Base-by-base conservation (phyloP, 1,140 invertebrate species). In the Dolichoris vasculosae region DNA sequence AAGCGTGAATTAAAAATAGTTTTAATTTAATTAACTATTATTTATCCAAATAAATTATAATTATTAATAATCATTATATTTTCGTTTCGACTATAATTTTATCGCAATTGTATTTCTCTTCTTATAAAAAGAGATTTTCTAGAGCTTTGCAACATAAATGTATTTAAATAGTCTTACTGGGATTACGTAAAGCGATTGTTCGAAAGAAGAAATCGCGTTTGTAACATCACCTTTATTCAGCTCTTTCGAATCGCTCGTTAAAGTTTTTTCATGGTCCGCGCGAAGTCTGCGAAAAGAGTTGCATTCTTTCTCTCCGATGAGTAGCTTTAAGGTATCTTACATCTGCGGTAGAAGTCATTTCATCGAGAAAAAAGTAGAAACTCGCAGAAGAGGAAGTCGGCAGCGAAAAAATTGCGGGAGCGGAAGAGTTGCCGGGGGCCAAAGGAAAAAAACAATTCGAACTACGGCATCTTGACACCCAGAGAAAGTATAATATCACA, bases 401-500 rank as follows among this genome's bases (percentile, higher is more conserved):
- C 87, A 84, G 86, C 79, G 86, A 85, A 89, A 71, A 64, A 67
- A 63, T 48, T 71, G 71, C 26, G 35, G 26, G 71, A 32, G 67
- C 59, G 76, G 86, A 86, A 77, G 64, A 81, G 35, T 38, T 85
- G 88, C 59, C 30, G 67, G 55, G 48, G 55, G 51, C 59, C 55
- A 87, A 69, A 35, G 7, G 71, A 83, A 83, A 78, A 87, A 87
- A 55, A 63, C 69, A 73, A 23, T n/a, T 35, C 77, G 77, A 73
- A 43, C 43, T 13, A 7, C 43, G 83, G n/a, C 55, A 26, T 59
- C 71, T 77, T 35, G 86, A 85, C 32, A 78, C 71, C 86, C 67
- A 71, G 69, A 71, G 87, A 88, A 88, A 89, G 88, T 90, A 90
- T 91, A 92, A 92, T 91, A 92, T 92, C 88, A 88, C 88, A 88